phyloP scores from a whole-genome alignment of 2,797 vertebrate genomes.

The Crypturellus tataupa region DNA sequence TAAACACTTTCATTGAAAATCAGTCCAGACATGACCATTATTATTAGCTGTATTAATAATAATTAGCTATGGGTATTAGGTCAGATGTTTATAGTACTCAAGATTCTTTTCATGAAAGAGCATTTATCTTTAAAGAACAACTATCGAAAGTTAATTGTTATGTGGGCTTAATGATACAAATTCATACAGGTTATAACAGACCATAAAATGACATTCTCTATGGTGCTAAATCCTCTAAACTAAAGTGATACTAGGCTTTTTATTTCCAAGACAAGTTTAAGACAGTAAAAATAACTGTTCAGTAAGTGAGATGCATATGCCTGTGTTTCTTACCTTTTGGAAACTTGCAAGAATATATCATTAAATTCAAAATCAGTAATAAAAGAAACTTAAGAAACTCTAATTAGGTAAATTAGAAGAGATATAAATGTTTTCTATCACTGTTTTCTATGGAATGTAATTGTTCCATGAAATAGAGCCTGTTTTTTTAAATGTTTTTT shows the following conservation, averaged over 20 bases:
- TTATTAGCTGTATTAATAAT: conserved; percentile 43
- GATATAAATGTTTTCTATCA: not conserved
- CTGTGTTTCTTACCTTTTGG: not conserved
- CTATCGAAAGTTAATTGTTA: conserved; percentile 11
- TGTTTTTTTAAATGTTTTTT: not conserved
- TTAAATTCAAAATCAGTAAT: not conserved
- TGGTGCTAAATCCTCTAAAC: not conserved
- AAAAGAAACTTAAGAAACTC: not conserved
- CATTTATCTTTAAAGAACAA: conserved; percentile 27
- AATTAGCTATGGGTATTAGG: conserved; percentile 40
- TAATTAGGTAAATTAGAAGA: not conserved
- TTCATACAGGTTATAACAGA: not conserved
- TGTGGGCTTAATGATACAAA: not conserved
- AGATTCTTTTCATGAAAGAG: not conserved
- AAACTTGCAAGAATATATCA: not conserved
- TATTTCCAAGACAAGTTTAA: not conserved
- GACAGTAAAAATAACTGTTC: not conserved
- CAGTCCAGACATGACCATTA: conserved; percentile 5
- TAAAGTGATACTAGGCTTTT: not conserved
- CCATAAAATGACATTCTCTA: not conserved
- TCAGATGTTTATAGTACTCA: not conserved
- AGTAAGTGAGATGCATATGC: not conserved
- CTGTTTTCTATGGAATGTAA: no score
- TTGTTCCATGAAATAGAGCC: not conserved
- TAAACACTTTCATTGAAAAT: conserved; percentile 40